Conservation (phyloP, 1,140 invertebrate genomes). For the Temnothorax nylanderi region DNA sequence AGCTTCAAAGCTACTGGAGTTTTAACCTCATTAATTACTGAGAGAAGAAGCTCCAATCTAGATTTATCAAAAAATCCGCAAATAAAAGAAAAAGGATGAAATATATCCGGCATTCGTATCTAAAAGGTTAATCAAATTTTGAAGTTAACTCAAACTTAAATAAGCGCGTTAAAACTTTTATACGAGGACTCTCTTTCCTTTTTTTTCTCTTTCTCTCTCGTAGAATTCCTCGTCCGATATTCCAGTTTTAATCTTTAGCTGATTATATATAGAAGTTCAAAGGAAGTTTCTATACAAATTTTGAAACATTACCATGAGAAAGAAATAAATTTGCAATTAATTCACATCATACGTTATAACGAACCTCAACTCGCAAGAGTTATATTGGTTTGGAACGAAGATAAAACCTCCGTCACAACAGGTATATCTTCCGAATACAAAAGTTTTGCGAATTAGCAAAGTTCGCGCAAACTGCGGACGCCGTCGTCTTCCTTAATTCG, state of each 20-base stretch:
- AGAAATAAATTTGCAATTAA: not conserved
- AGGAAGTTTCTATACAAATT: not conserved
- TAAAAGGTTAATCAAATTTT: not conserved
- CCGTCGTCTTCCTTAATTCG: conserved; percentile 44
- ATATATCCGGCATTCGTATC: not conserved
- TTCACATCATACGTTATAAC: not conserved
- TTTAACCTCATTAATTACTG: not conserved
- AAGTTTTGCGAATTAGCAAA: conserved; percentile 29
- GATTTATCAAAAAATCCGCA: not conserved
- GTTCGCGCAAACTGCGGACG: not conserved
- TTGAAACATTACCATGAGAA: not conserved
- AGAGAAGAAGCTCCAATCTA: conserved; percentile 6
- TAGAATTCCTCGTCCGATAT: not conserved
- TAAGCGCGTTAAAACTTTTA: not conserved
- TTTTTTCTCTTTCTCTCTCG: not conserved
- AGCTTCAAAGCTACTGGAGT: not conserved
- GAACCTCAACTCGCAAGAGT: not conserved
- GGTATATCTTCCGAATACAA: conserved; percentile 24
- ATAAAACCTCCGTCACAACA: conserved; percentile 23
- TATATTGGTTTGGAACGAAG: not conserved
- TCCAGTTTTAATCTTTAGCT: not conserved
- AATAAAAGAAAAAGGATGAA: not conserved
- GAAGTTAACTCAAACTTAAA: conserved; percentile 17
- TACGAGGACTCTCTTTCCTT: not conserved
- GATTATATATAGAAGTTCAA: not conserved